phyloP scores from a whole-genome alignment of 1,140 invertebrate genomes.

The Drosophila mojavensis region DNA sequence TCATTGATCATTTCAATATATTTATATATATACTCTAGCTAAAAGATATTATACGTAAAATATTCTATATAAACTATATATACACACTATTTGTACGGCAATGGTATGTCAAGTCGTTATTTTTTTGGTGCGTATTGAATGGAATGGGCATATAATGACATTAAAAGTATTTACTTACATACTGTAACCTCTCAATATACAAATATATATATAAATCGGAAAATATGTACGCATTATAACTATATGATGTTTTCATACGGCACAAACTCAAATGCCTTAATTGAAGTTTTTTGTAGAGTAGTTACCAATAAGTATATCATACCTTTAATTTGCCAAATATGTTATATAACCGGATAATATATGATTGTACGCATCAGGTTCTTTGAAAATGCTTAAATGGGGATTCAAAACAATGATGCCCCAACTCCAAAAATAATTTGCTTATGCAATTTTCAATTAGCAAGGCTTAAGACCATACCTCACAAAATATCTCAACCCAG shows the following conservation, averaged over 20 bases:
- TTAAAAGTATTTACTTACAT: conserved; percentile 51
- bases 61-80: conserved; percentile 41
- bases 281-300: conserved; percentile 36
- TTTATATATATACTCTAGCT: conserved; percentile 32
- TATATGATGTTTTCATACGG: conserved; percentile 54
- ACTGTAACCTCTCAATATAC: conserved; percentile 49
- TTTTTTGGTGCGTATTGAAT: conserved; percentile 43
- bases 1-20: conserved; percentile 38
- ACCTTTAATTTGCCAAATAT: conserved; percentile 51
- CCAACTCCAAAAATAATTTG: conserved; percentile 6
- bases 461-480: conserved; percentile 62
- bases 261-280: conserved; percentile 37
- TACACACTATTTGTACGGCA: conserved; percentile 47
- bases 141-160: conserved; percentile 37
- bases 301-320: conserved; percentile 23
- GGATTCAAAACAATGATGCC: background rate
- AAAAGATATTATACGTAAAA: conserved; percentile 49
- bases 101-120: conserved; percentile 26
- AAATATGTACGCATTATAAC: conserved; percentile 35
- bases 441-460: conserved; percentile 67
- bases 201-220: conserved; percentile 20
- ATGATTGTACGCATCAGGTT: conserved; percentile 12
- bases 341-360: conserved; percentile 44
- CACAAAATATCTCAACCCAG: conserved; percentile 29
- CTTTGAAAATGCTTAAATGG: conserved; percentile 19